A percentile compares a stretch with the other conserved stretches of the same genome.
Evolutionary conservation across 2,797 vertebrate species (phyloP).

Genomic region (Epinephelus awoara): DNA sequence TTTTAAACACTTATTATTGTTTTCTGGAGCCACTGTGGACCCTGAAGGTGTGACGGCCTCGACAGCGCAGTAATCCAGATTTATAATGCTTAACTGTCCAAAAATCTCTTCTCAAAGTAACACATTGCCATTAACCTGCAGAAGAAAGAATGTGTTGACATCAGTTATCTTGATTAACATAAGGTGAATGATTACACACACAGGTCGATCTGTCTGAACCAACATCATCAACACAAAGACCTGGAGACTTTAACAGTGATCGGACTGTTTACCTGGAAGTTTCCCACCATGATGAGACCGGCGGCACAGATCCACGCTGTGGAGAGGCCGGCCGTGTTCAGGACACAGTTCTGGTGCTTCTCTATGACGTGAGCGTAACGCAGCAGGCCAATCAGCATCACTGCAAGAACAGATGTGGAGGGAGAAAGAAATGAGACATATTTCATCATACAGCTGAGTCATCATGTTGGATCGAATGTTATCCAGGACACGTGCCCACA

Average conservation of each 20-base stretch:
- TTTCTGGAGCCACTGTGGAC: no score
- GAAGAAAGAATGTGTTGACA: no score
- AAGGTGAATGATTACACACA: not conserved
- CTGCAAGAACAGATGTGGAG: constrained; percentile 55
- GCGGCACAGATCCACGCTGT: constrained; percentile 91
- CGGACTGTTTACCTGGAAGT: constrained; percentile 88
- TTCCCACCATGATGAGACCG: constrained; percentile 93
- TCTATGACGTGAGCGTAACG: constrained; percentile 92
- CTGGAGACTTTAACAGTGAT: not conserved
- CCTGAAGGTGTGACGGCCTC: no score
- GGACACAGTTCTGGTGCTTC: constrained; percentile 88
- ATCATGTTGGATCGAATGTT: no score
- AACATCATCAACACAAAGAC: not conserved
- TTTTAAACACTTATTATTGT: no score
- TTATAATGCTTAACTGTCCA: no score
- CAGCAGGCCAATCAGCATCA: constrained; percentile 91
- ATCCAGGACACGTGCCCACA: not conserved
- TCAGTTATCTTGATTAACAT: not conserved
- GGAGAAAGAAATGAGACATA: not conserved
- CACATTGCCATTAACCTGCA: no score
- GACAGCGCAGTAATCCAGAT: no score
- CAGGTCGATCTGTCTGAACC: not conserved
- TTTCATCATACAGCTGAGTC: not conserved
- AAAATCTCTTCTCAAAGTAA: no score
- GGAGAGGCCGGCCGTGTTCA: constrained; percentile 91